Base-by-base conservation (phyloP, 2,113 vertebrate genomes). In the Pipa parva region DNA sequence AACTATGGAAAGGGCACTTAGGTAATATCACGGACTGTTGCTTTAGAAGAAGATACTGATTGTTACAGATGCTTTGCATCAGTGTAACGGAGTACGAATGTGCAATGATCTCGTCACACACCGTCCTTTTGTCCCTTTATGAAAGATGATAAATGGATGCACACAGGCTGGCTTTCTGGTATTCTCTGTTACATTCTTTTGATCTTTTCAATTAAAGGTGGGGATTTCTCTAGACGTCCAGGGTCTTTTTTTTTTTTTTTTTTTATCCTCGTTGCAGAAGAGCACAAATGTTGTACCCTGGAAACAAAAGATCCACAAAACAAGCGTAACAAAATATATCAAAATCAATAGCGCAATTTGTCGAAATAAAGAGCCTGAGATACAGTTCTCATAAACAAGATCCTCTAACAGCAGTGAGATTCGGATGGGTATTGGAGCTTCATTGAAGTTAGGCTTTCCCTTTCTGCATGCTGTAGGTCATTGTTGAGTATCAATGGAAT, bases 171-270 rank as follows among this genome's bases (percentile, higher is more conserved):
- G 27, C 48, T 25, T 57, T 69, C 57, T 51, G 65, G 36, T 27
- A 51, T 69, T 60, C 65, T 59, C 65, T 29, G 29, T 27, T 50
- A 22, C 15, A 3, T 59, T 20, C 33, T 37, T 69, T 69, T 69
- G 65, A 69, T 69, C 65, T 69, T 69, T 60, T 49, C 57, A 69
- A 69, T 69, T 60, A 60, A 57, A 69, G 65, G 46, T 54, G 33
- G 56, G 48, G 46, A 69, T 69, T 69, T 60, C 57, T 59, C 46
- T 21, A 60, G 57, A 45, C 27, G 42, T 60, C 65, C 65, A 52
- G 24, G 46, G 31, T 26, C 29, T 59, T 59, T n/a, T n/a, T n/a
- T n/a, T n/a, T n/a, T n/a, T n/a, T n/a, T n/a, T n/a, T n/a, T n/a
- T n/a, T 59, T 68, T 27, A 68, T 59, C 55, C 55, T 59, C 56